These are phyloP conservation scores for Melanostoma scalare DNA, from an alignment of 2,888 invertebrate species.

Conservation along the genomic window DNA sequence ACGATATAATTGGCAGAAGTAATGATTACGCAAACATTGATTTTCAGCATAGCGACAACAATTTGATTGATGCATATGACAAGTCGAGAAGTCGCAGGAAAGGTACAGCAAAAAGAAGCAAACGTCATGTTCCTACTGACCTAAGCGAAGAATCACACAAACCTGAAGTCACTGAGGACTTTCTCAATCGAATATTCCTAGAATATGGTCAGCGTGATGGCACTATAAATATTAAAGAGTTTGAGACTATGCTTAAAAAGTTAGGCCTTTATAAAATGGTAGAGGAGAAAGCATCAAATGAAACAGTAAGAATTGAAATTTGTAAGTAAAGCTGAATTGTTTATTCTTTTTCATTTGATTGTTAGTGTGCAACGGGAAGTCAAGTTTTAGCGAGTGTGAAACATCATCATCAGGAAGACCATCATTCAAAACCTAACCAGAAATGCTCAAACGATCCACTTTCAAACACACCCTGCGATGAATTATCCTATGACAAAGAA, in stretches of 20 bases:
- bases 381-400: constrained; percentile 55
- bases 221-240: constrained; percentile 86
- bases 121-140: constrained; percentile 77
- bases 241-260: constrained; percentile 86
- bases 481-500: constrained; percentile 35
- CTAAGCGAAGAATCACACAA: constrained; percentile 74
- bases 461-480: constrained; percentile 35
- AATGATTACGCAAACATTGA: constrained; percentile 21
- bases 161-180: constrained; percentile 84
- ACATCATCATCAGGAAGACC: constrained; percentile 54
- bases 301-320: constrained; percentile 38
- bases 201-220: constrained; percentile 85
- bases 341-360: not conserved
- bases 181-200: constrained; percentile 86
- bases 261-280: constrained; percentile 84
- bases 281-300: constrained; percentile 65
- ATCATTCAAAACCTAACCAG: constrained; percentile 27
- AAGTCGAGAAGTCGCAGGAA: constrained; percentile 63
- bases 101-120: constrained; percentile 73
- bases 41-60: constrained; percentile 45
- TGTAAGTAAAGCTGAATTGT: not conserved
- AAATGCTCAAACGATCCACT: constrained; percentile 36
- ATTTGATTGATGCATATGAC: constrained; percentile 51
- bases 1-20: constrained; percentile 53
- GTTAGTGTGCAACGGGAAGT: constrained; percentile 60